A percentile compares a stretch with the other conserved stretches of the same genome.
Conservation (phyloP, 1,140 invertebrate genomes). For the Drosophila mayri region DNA sequence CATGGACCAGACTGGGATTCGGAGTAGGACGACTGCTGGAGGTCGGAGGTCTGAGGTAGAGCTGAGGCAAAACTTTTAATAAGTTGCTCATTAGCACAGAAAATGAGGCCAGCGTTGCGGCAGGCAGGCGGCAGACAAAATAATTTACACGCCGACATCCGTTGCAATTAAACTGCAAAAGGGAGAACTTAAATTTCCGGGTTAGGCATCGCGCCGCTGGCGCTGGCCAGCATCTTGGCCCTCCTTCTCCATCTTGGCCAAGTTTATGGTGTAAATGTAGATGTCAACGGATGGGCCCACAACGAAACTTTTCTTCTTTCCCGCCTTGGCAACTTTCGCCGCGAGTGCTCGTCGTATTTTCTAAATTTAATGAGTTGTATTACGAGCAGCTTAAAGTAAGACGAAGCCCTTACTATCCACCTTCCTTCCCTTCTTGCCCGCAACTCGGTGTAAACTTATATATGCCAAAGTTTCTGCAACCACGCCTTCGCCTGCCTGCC, state of each 20-base stretch:
- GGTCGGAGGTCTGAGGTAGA: not conserved
- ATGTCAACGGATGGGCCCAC: conserved; percentile 75
- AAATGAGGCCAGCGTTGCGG: conserved; percentile 62
- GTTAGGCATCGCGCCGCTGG: conserved; percentile 35
- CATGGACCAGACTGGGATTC: conserved; percentile 9
- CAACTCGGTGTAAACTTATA: conserved; percentile 72
- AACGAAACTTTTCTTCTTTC: conserved; percentile 41
- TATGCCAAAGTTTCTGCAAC: conserved; percentile 67
- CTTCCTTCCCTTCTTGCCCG: conserved; percentile 7
- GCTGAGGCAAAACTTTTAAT: conserved; percentile 65
- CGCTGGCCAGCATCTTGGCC: conserved; percentile 9
- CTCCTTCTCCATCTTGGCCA: conserved; percentile 45
- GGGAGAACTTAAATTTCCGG: conserved; percentile 62
- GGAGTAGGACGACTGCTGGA: too few species aligned
- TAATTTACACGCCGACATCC: conserved; percentile 83
- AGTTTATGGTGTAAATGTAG: conserved; percentile 73
- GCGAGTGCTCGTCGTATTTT: conserved; percentile 64
- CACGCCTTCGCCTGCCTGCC: conserved; percentile 6
- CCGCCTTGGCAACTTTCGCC: conserved; percentile 49
- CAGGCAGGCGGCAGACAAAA: conserved; percentile 58
- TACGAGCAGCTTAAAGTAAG: conserved; percentile 66
- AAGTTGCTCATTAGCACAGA: conserved; percentile 80
- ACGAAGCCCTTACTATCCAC: conserved; percentile 5
- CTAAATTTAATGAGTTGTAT: conserved; percentile 84
- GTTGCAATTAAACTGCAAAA: conserved; percentile 75